Evolutionary conservation across 2,888 invertebrate species (phyloP).

Genomic region (Eilema sororculum): DNA sequence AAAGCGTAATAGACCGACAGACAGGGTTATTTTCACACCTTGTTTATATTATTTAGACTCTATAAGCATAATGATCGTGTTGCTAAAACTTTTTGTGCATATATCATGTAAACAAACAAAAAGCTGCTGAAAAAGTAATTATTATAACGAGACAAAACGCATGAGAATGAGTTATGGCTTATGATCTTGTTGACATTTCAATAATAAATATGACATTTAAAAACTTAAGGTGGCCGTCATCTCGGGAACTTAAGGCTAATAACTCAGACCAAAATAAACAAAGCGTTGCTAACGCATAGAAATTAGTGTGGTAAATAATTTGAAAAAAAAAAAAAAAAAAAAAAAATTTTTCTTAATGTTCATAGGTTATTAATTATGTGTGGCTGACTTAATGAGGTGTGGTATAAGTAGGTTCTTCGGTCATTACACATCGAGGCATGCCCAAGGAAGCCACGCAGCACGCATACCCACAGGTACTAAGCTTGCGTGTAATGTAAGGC

Average conservation of each 20-base stretch:
- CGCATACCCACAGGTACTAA: constrained; percentile 42
- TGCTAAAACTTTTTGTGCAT: too few relatives aligned
- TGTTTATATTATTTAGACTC: too few relatives aligned
- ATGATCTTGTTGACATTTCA: background rate
- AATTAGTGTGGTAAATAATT: too few relatives aligned
- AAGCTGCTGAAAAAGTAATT: background rate
- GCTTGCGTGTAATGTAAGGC: constrained; percentile 36
- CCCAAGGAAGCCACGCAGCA: constrained; percentile 37
- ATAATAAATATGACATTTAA: background rate
- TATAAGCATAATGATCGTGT: too few relatives aligned
- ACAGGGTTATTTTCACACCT: too few relatives aligned
- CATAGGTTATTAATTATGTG: background rate
- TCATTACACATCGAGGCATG: constrained; percentile 53
- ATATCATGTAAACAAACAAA: background rate
- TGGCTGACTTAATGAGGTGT: background rate
- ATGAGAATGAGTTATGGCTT: background rate
- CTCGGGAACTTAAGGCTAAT: background rate
- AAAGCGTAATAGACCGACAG: too few relatives aligned
- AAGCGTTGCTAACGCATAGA: background rate
- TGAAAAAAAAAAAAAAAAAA: too few relatives aligned
- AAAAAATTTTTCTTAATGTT: background rate
- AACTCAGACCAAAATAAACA: background rate
- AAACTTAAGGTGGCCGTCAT: background rate
- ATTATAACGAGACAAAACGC: too few relatives aligned
- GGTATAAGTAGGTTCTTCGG: background rate